phyloP scores from a whole-genome alignment of 2,888 invertebrate species.

The Microplitis deprimator region DNA sequence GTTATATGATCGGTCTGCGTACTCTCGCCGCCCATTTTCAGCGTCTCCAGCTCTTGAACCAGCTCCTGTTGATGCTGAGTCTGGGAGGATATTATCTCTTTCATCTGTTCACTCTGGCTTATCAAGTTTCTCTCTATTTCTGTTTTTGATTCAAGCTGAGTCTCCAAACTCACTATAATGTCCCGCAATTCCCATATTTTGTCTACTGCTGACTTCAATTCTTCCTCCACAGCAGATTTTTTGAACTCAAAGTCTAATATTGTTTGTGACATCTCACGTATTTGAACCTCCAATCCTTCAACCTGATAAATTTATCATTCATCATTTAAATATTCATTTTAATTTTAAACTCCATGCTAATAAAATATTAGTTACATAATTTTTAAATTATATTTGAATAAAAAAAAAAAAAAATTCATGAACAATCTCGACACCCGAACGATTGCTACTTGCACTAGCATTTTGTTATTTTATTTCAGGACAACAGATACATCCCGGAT shows the following conservation, averaged over 20 bases:
- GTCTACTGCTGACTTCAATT: conserved; percentile 82
- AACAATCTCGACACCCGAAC: no score
- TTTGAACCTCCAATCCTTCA: conserved; percentile 83
- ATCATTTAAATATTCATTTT: no score
- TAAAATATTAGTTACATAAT: no score
- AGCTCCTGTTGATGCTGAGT: conserved; percentile 75
- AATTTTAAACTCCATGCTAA: no score
- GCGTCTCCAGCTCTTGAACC: conserved; percentile 73
- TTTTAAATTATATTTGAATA: no score
- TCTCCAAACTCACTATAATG: conserved; percentile 84
- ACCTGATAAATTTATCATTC: conserved; percentile 73
- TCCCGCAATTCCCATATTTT: conserved; percentile 83
- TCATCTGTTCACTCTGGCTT: conserved; percentile 75
- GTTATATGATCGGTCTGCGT: conserved; percentile 72
- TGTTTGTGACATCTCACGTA: conserved; percentile 79
- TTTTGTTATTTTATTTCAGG: no score
- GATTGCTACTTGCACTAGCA: no score
- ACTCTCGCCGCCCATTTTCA: conserved; percentile 72
- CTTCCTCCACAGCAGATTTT: conserved; percentile 79
- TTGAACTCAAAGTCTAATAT: conserved; percentile 77
- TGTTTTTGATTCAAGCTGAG: conserved; percentile 80
- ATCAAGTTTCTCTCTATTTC: conserved; percentile 77
- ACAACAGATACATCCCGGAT: no score
- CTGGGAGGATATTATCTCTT: conserved; percentile 74
- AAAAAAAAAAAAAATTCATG: no score